Evolutionary conservation across 2,113 vertebrate genomes (phyloP), one percentile per base, ranked within the genome.

Genomic region (Meles meles): DNA sequence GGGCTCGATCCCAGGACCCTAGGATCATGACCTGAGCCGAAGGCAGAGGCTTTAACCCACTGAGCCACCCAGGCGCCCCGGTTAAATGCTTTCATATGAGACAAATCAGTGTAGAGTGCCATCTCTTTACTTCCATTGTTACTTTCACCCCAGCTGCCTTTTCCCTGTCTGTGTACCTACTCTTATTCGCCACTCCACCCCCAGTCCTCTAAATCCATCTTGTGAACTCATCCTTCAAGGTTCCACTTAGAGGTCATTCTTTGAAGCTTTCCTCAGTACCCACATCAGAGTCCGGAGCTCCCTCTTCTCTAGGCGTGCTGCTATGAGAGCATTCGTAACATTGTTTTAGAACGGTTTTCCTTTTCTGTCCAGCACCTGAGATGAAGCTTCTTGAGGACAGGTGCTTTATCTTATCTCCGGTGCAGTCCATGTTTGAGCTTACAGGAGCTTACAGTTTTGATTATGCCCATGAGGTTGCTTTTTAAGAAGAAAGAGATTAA

Each of bases 401-500:
- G 15, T 71, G 39, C 20, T 86, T 85, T 90, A 74, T 86, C 29
- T 90, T 86, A 29, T 65, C 37, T 76, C 57, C 82, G 34, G 71
- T 79, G 5, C 34, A 34, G 84, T 72, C 31, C 31, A 31, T 55
- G 20, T 84, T 81, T 87, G 55, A 95, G 80, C 44, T 37, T 81
- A 6, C 44, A 83, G 67, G 55, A 95, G 74, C 44, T 37, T 81
- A 6, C 44, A 83, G 67, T 52, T 92, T 97, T 69, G 55, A 95
- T 90, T 95, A 94, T 83, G 34, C 44, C 80, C 71, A 84, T 27
- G 47, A 83, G 34, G 61, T 88, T 92, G 71, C 42, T 91, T 97
- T 93, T 90, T 83, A 93, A 92, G 83, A 96, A 97, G 89, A 92
- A 93, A 81, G 5, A 42, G 44, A 63, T 42, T 49, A 96, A 93